A percentile compares a stretch with the other conserved stretches of the same genome.
phyloP scores from a whole-genome alignment of 2,113 vertebrate genomes.

The Dasypus novemcinctus region DNA sequence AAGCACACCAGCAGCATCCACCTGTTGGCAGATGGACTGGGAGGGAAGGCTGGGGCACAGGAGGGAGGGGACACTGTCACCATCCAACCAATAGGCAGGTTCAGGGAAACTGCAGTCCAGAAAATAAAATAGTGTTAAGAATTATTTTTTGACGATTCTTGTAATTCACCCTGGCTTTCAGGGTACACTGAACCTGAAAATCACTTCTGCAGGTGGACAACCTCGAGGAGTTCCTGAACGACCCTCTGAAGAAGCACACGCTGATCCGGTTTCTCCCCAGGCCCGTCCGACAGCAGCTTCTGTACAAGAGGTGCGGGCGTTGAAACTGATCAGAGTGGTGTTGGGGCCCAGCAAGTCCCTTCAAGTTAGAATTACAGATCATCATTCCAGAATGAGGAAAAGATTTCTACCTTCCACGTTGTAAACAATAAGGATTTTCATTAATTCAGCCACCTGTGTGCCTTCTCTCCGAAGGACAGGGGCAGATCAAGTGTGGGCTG shows the following conservation, averaged over 20 bases:
- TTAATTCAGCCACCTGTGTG: neutral
- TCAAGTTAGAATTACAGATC: neutral
- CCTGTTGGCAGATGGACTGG: neutral
- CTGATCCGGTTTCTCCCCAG: slow-evolving; percentile 90
- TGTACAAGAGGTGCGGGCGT: slow-evolving; percentile 90
- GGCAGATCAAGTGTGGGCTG: neutral
- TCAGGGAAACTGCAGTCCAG: no score
- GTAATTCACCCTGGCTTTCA: neutral
- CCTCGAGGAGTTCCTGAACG: slow-evolving; percentile 91
- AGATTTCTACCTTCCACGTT: neutral
- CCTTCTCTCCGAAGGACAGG: neutral
- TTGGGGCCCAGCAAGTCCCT: neutral
- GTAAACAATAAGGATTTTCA: neutral
- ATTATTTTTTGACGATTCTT: neutral
- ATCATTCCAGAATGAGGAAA: neutral
- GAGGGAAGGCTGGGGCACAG: neutral
- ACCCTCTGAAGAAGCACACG: slow-evolving; percentile 91
- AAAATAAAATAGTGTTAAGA: no score
- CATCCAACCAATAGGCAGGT: rapidly evolving
- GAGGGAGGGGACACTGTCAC: neutral
- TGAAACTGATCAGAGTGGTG: neutral
- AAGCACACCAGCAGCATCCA: neutral
- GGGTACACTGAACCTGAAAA: slow-evolving; percentile 2
- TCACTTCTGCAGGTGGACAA: slow-evolving; percentile 88
- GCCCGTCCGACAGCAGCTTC: slow-evolving; percentile 90